Conservation (phyloP, 2,888 invertebrate genomes). For the Myathropa florea region DNA sequence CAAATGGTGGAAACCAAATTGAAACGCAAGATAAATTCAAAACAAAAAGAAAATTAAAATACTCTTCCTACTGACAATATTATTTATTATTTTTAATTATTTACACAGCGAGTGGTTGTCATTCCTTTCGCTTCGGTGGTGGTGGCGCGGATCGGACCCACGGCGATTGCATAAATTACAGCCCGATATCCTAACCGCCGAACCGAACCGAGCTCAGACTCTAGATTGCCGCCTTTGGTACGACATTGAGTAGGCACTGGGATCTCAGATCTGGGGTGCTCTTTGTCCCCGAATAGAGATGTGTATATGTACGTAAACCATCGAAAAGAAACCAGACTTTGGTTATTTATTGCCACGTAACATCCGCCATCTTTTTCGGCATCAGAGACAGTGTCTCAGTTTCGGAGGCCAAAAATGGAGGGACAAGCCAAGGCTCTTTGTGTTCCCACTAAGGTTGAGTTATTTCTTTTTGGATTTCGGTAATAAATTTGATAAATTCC, state of each 20-base stretch:
- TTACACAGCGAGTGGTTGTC: slow-evolving; percentile 68
- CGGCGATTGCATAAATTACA: slow-evolving; percentile 67
- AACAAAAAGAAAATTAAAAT: slow-evolving; percentile 28
- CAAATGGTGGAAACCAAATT: slow-evolving; percentile 47
- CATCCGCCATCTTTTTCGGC: slow-evolving; percentile 61
- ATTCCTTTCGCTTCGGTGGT: slow-evolving; percentile 51
- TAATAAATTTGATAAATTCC: slow-evolving; percentile 78
- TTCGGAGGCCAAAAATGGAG: slow-evolving; percentile 52
- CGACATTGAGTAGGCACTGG: slow-evolving; percentile 26
- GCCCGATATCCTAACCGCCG: slow-evolving; percentile 47
- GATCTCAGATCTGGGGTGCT: slow-evolving; percentile 40
- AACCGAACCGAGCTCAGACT: slow-evolving; percentile 17
- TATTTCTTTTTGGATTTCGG: slow-evolving; percentile 73
- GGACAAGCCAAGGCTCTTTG: slow-evolving; percentile 38
- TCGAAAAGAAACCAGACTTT: slow-evolving; percentile 54
- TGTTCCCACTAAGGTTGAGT: slow-evolving; percentile 67
- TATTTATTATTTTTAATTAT: slow-evolving; percentile 68
- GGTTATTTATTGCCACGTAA: slow-evolving; percentile 59
- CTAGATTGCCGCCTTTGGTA: slow-evolving; percentile 29
- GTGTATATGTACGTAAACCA: slow-evolving; percentile 21
- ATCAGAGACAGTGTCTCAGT: slow-evolving; percentile 21
- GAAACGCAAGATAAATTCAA: slow-evolving; percentile 27
- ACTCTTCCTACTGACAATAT: slow-evolving; percentile 60
- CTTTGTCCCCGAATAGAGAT: slow-evolving; percentile 56
- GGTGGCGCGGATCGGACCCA: slow-evolving; percentile 62